Percentiles rank a stretch among this genome's conserved stretches.
These are phyloP conservation scores for Macrotus californicus DNA, from an alignment of 2,113 vertebrate genomes.

Conservation along the genomic window DNA sequence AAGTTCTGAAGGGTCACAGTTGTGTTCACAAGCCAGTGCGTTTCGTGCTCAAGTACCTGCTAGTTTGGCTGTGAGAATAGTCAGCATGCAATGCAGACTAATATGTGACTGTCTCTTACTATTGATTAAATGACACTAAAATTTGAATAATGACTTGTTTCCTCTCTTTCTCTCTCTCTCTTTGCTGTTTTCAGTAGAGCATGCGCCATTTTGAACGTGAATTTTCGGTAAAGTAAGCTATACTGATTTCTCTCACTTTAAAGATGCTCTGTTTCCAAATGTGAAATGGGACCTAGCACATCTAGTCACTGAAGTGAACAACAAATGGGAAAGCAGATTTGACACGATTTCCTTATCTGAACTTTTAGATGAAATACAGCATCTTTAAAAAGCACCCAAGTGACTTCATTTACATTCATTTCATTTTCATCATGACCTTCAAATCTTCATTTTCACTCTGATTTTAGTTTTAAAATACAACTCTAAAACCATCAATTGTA, in stretches of 20 bases:
- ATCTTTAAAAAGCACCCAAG: conserved; percentile 79
- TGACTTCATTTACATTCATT: conserved; percentile 69
- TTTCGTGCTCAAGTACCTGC: background rate
- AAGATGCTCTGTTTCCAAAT: conserved; percentile 84
- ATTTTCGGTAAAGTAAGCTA: conserved; percentile 95
- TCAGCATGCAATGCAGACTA: background rate
- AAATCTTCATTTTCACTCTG: conserved; percentile 68
- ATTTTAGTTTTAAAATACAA: conserved; percentile 73
- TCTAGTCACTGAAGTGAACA: conserved; percentile 49
- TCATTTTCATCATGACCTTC: conserved; percentile 71
- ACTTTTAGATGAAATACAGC: conserved; percentile 76
- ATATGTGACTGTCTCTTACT: conserved; percentile 66
- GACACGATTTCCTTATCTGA: background rate
- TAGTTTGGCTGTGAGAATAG: background rate
- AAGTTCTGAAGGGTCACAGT: background rate
- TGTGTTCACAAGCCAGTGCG: background rate
- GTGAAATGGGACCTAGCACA: conserved; percentile 58
- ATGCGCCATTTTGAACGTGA: conserved; percentile 97
- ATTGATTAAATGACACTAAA: conserved; percentile 72
- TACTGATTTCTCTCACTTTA: conserved; percentile 84
- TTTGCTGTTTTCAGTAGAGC: conserved; percentile 94
- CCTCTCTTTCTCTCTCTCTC: conserved; percentile 77
- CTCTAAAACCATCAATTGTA: conserved; percentile 72
- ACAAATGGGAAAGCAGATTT: conserved; percentile 49
- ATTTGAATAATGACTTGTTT: conserved; percentile 78